Conservation (phyloP, 1,140 invertebrate genomes). For the Drosophila pseudoananassae region DNA sequence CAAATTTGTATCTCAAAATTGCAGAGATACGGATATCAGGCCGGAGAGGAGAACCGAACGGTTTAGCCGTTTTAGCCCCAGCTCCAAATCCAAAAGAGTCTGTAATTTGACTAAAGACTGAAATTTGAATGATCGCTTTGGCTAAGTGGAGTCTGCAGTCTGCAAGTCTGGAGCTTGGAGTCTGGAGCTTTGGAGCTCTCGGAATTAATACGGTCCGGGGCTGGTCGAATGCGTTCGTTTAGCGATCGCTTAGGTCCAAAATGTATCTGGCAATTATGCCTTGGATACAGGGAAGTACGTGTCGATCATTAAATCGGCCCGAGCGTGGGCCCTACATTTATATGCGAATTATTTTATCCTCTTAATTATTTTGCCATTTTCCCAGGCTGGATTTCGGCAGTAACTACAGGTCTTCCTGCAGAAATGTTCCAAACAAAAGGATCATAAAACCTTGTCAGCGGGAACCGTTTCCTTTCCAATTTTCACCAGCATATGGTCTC, state of each 20-base stretch:
- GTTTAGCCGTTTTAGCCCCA: conserved; percentile 7
- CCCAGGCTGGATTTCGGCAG: not conserved
- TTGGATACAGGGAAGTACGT: conserved; percentile 3
- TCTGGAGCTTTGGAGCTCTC: conserved; percentile 9
- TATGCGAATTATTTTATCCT: not conserved
- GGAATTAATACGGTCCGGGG: conserved; percentile 39
- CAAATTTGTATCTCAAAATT: conserved; percentile 68
- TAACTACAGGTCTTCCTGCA: not conserved
- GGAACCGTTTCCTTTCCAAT: conserved; percentile 27
- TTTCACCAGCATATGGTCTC: conserved; percentile 28
- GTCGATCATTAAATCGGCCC: not conserved
- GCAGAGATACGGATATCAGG: conserved; percentile 51
- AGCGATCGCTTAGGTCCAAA: conserved; percentile 41
- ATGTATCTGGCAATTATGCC: not conserved
- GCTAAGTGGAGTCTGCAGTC: conserved; percentile 41
- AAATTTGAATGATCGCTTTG: conserved; percentile 64
- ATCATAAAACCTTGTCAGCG: conserved; percentile 32
- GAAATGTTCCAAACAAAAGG: conserved; percentile 6
- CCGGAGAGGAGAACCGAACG: conserved; percentile 6
- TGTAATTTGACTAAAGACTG: conserved; percentile 74
- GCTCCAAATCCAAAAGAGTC: conserved; percentile 45
- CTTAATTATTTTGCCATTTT: not conserved
- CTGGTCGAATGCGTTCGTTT: conserved; percentile 51
- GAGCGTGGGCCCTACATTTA: not conserved
- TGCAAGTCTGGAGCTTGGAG: conserved; percentile 15